Evolutionary conservation across 2,113 vertebrate genomes (phyloP).

Genomic region (Colius striatus): DNA sequence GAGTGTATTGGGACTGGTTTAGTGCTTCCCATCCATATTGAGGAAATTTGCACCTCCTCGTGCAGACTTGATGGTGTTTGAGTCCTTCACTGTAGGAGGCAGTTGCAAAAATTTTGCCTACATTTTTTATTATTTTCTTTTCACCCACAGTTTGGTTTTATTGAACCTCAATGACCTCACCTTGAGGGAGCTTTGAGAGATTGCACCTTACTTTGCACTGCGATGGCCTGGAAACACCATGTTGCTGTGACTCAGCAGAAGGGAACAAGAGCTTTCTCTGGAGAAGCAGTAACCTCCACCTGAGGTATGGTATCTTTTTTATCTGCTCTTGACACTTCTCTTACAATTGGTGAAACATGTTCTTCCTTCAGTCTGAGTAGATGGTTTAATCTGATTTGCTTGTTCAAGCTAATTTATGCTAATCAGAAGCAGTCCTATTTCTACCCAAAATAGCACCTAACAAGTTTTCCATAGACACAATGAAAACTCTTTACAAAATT

Average conservation of each 20-base stretch:
- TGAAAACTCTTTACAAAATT: background rate
- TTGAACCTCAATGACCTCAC: background rate
- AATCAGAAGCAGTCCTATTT: background rate
- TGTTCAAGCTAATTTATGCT: background rate
- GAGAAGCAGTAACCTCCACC: background rate
- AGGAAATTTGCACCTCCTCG: background rate
- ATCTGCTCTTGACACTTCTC: background rate
- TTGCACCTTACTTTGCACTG: background rate
- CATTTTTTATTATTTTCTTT: background rate
- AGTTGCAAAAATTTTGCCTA: background rate
- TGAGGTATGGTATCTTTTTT: background rate
- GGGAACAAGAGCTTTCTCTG: background rate
- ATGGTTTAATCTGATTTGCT: background rate
- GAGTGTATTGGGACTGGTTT: background rate
- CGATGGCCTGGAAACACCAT: background rate
- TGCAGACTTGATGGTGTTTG: background rate
- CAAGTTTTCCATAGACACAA: background rate
- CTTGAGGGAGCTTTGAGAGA: background rate
- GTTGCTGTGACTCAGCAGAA: background rate
- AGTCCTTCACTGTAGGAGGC: background rate
- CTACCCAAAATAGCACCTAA: background rate
- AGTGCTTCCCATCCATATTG: background rate
- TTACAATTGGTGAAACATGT: background rate
- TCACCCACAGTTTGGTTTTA: rapidly evolving
- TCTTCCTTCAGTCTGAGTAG: background rate